These are phyloP conservation scores for Ardeotis arabs DNA, from an alignment of 2,113 vertebrate genomes.

Conservation along the genomic window DNA sequence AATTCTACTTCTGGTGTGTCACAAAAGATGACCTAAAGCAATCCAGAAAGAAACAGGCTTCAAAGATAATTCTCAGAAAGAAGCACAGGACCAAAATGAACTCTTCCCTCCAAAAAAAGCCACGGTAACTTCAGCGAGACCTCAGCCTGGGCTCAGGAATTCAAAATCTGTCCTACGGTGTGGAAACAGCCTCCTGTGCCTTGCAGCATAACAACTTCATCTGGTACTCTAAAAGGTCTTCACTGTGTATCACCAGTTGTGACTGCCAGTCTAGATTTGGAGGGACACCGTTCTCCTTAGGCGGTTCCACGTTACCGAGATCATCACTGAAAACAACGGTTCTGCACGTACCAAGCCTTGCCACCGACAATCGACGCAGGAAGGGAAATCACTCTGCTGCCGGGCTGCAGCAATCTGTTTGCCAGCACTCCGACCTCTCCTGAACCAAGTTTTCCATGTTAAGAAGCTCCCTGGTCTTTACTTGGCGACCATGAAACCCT, in stretches of 20 bases:
- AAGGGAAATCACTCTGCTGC: neutral
- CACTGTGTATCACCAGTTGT: rapidly evolving
- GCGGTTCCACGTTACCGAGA: neutral
- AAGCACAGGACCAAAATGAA: neutral
- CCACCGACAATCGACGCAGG: neutral
- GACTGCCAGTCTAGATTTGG: neutral
- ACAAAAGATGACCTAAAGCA: neutral
- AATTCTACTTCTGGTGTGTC: rapidly evolving
- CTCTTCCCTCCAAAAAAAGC: neutral
- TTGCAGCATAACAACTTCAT: neutral
- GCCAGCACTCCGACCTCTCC: neutral
- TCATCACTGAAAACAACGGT: neutral
- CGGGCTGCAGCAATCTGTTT: neutral
- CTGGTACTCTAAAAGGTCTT: neutral
- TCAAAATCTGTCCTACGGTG: neutral
- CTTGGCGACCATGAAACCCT: neutral
- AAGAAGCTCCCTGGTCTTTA: neutral
- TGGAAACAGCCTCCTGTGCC: neutral
- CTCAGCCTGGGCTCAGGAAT: neutral
- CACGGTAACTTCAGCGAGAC: neutral
- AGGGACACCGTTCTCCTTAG: neutral
- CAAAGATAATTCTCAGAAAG: neutral
- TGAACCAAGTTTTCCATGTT: neutral
- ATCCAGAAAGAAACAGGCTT: neutral
- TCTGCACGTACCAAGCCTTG: neutral